Evolutionary conservation across 1,140 invertebrate species (phyloP).

Genomic region (Nilaparvata lugens): DNA sequence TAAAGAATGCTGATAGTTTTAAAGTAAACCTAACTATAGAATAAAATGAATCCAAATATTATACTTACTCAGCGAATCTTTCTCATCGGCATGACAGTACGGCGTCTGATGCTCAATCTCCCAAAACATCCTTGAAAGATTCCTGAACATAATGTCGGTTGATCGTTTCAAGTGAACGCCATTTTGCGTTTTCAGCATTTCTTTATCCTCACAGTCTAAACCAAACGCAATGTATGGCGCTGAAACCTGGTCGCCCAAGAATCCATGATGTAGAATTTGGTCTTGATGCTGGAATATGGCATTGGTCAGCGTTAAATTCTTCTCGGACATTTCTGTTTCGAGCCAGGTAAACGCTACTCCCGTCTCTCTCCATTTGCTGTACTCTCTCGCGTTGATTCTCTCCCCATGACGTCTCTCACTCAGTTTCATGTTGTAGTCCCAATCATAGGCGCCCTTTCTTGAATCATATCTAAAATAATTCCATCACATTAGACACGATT

Average conservation of each 20-base stretch:
- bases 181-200: constrained; percentile 46
- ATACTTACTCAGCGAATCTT: background rate
- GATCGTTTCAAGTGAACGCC: constrained; percentile 48
- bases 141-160: constrained; percentile 54
- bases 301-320: constrained; percentile 66
- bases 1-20: too few species aligned
- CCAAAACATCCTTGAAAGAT: constrained; percentile 52
- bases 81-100: constrained; percentile 34
- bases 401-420: constrained; percentile 42
- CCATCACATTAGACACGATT: too few species aligned
- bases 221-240: constrained; percentile 73
- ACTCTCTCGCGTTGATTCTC: constrained; percentile 58
- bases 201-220: constrained; percentile 54
- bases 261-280: constrained; percentile 50
- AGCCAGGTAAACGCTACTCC: constrained; percentile 77
- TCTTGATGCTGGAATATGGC: constrained; percentile 27
- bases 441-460: constrained; percentile 72
- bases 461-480: constrained; percentile 54
- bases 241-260: constrained; percentile 72
- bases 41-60: too few species aligned
- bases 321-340: constrained; percentile 63
- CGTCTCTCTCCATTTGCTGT: constrained; percentile 68
- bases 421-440: constrained; percentile 82
- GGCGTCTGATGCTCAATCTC: constrained; percentile 45
- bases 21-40: too few species aligned